Base-by-base conservation (phyloP, 2,113 vertebrate species). In the Bubo bubo region DNA sequence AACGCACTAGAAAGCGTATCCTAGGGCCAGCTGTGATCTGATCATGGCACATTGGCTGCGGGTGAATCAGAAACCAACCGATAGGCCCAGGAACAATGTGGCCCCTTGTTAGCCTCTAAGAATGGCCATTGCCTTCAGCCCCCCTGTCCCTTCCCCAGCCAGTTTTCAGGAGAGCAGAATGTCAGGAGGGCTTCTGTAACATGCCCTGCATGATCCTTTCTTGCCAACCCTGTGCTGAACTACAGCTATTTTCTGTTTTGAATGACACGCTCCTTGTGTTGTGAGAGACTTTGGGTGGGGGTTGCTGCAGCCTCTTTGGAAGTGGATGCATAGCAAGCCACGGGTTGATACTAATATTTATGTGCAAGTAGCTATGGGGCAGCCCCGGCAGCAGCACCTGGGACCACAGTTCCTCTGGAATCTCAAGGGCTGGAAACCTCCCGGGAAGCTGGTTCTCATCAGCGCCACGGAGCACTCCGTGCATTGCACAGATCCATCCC, bases 21-120 rank as follows among this genome's bases (percentile, higher is more conserved):
- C 97, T 97, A 32, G 79, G 97, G 98, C 97, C 98, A 98, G 98
- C 98, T 98, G 98, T 90, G 95, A 98, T 98, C 97, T 97, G 98
- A 98, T 97, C 97, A 66, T 72, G 95, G 97, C 34, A 60, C 43
- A 71, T 47, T 93, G 97, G 97, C 96, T 85, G 32, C 0, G 96
- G 89, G 97, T 96, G 95, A 98, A 97, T 97, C 95, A 97, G 97
- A 98, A 98, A 96, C 97, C 97, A 88, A 83, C 81, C 18, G 86
- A 98, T 92, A 97, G 95, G 88, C 86, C 21, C 63, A 85, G 83
- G 86, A 97, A 98, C 98, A 98, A 98, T 97, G 96, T 13, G 15
- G 93, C 22, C 86, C 93, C 96, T 98, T 98, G 98, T 98, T 88
- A 85, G 41, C 41, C 62, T 49, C 6, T 0, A 14, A 88, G 95